Conservation (phyloP, 2,888 invertebrate genomes). For the Noctua janthe region DNA sequence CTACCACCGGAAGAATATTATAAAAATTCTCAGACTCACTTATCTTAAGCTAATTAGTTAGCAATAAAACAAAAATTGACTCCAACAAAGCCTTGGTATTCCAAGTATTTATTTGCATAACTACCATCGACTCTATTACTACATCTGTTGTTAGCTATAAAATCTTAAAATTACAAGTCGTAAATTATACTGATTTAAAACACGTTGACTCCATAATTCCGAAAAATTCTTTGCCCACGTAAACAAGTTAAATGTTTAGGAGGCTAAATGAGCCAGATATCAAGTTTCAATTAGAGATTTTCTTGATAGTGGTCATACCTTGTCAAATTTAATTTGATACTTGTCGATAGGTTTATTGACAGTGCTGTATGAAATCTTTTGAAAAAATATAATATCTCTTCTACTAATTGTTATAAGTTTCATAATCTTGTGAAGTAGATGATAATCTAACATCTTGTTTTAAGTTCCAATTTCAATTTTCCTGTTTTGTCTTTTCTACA, state of each 20-base stretch:
- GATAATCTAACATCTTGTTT: no score
- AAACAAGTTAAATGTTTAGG: constrained; percentile 54
- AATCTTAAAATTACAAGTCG: constrained; percentile 48
- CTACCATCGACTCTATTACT: constrained; percentile 36
- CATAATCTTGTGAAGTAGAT: no score
- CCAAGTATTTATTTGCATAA: constrained; percentile 47
- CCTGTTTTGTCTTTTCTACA: no score
- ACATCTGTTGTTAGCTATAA: constrained; percentile 45
- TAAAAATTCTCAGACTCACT: constrained; percentile 45
- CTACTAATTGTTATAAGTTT: no score
- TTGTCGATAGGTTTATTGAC: constrained; percentile 30
- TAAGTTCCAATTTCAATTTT: no score
- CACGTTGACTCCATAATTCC: constrained; percentile 51
- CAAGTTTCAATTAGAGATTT: constrained; percentile 82
- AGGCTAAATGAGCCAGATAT: constrained; percentile 72
- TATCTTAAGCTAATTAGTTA: constrained; percentile 40
- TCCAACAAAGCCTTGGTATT: constrained; percentile 40
- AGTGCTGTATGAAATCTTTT: background rate
- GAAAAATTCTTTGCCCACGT: constrained; percentile 64
- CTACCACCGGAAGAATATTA: constrained; percentile 32
- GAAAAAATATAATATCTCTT: background rate
- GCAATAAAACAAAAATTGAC: constrained; percentile 30
- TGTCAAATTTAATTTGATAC: constrained; percentile 65
- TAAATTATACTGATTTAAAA: constrained; percentile 64
- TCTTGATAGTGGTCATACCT: constrained; percentile 71